Conservation (phyloP, 2,113 vertebrate genomes). For the Tragelaphus scriptus region DNA sequence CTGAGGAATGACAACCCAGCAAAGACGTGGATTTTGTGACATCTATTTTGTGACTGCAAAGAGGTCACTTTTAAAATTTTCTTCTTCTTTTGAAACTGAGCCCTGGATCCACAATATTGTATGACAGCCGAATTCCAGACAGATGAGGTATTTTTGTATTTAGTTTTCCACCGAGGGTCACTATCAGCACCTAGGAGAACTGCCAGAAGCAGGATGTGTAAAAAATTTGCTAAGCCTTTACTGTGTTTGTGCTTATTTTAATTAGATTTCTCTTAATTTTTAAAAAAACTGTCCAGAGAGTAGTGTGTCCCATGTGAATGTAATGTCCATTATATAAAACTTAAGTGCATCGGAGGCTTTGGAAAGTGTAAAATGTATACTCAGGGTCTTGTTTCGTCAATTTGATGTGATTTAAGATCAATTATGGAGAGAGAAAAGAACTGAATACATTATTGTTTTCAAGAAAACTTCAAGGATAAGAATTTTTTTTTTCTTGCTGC, state of each 20-base stretch:
- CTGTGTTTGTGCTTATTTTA: slow-evolving; percentile 58
- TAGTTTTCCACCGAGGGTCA: background rate
- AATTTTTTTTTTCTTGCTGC: background rate
- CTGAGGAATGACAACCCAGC: background rate
- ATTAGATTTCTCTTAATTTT: slow-evolving; percentile 67
- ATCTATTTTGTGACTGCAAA: background rate
- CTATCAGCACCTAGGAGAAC: background rate
- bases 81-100: background rate
- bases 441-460: background rate
- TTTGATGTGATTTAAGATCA: slow-evolving; percentile 54
- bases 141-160: background rate
- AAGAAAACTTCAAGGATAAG: slow-evolving; percentile 23
- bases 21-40: background rate
- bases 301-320: slow-evolving; percentile 52
- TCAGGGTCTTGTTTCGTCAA: background rate
- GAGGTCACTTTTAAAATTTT: background rate
- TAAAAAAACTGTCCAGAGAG: slow-evolving; percentile 53
- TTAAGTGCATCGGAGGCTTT: slow-evolving; percentile 45
- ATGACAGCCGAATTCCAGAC: background rate
- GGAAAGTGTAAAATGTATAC: slow-evolving; percentile 50
- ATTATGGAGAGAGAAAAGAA: background rate
- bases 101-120: background rate
- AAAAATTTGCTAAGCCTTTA: slow-evolving; percentile 61
- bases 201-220: slow-evolving; percentile 13
- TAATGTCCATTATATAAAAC: slow-evolving; percentile 58